Evolutionary conservation across 2,797 vertebrate genomes (phyloP), one percentile per base, ranked within the genome.

Genomic region (Ibycter americanus): DNA sequence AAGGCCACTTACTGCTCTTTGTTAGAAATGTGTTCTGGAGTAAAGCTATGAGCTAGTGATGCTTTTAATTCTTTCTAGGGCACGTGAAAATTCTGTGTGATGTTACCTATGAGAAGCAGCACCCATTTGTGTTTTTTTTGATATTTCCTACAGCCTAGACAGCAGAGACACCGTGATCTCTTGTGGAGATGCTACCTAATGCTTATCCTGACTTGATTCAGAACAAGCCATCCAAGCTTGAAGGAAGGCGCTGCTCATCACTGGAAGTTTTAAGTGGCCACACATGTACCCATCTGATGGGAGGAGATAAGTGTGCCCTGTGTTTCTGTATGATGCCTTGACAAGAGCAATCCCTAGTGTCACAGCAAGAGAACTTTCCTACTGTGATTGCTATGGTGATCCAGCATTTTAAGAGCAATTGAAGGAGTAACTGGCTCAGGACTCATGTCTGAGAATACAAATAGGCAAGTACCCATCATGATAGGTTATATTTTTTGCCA

Each of bases 401-500:
- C 29, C 46, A 17, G 11, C 12, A 61, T 79, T 83, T 79, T 52
- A 81, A 66, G 16, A 38, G 9, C 18, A 85, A 8, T 31, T 32
- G 27, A 56, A 76, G 23, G 27, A 91, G 26, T 47, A 66, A 90
- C 7, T 0, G 1, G 15, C 40, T 74, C 32, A 86, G 38, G n/a
- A 73, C 6, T 6, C 31, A 34, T n/a, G 65, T 19, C n/a, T 91
- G 52, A 36, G 47, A 94, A 67, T 2, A 19, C 31, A 67, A 67
- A 67, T 9, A 87, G 42, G 10, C 15, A 83, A 59, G 61, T 63
- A 83, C 4, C 5, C 1, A 0, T 40, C 42, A 63, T 26, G 8
- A 51, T 3, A 77, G 9, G 8, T 56, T 47, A 3, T 25, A 21
- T 46, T 26, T 23, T 1, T 8, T 0, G 19, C 6, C 5, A 29